Conservation (phyloP, 2,113 vertebrate genomes). For the Calypte anna region DNA sequence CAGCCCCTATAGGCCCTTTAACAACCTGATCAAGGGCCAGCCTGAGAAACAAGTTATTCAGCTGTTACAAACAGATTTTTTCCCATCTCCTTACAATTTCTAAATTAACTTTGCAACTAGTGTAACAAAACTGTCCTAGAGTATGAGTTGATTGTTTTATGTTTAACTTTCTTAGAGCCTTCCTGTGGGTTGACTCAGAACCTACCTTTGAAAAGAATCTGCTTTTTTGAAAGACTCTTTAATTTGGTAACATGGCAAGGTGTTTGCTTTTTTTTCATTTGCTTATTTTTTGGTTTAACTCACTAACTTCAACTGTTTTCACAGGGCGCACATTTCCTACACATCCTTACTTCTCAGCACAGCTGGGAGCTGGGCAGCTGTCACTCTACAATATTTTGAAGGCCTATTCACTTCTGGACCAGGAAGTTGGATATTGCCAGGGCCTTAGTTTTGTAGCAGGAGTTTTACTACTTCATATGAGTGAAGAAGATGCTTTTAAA, state of each 20-base stretch:
- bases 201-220: neutral
- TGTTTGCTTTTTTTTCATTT: neutral
- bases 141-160: neutral
- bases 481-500: conserved; percentile 84
- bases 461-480: conserved; percentile 83
- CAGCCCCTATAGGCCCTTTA: neutral
- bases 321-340: conserved; percentile 85
- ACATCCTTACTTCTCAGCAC: conserved; percentile 83
- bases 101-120: neutral
- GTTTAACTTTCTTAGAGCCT: neutral
- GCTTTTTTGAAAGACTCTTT: neutral
- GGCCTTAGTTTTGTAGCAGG: conserved; percentile 86
- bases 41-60: neutral
- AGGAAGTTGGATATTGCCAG: conserved; percentile 85
- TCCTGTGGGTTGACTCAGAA: neutral
- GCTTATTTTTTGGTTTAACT: neutral
- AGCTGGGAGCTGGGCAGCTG: conserved; percentile 83
- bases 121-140: neutral
- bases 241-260: neutral
- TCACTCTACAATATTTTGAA: conserved; percentile 86
- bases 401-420: conserved; percentile 85
- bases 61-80: neutral
- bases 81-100: neutral
- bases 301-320: neutral
- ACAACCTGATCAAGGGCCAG: neutral